Conservation (phyloP, 2,113 vertebrate species). For the Phasianus colchicus region DNA sequence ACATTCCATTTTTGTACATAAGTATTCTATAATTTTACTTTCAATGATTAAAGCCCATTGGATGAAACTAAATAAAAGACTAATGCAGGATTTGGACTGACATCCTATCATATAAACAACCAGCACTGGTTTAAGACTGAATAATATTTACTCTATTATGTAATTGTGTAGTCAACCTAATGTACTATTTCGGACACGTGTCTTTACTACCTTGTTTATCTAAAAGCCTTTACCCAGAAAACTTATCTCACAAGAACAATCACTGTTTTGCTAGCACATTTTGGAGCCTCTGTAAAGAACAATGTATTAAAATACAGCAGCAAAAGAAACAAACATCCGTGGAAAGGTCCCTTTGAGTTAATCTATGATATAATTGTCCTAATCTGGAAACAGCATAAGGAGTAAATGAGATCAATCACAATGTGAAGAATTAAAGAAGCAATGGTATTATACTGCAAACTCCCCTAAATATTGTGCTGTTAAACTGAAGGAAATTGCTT, state of each 20-base stretch:
- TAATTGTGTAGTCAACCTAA: background rate
- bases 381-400: background rate
- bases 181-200: background rate
- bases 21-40: background rate
- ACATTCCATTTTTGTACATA: background rate
- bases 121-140: background rate
- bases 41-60: background rate
- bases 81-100: background rate
- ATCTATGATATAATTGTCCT: background rate
- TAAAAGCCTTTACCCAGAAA: background rate
- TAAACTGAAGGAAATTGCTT: background rate
- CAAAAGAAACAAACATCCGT: background rate
- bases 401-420: background rate
- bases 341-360: background rate
- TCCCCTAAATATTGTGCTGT: background rate
- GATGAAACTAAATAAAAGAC: background rate
- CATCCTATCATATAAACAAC: background rate
- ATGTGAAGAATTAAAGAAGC: background rate
- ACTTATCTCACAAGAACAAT: slow-evolving; percentile 20
- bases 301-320: background rate
- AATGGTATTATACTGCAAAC: background rate
- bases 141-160: background rate
- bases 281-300: background rate
- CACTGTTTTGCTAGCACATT: background rate
- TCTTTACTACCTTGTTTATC: background rate